Evolutionary conservation across 2,797 vertebrate species (phyloP), one percentile per base, ranked within the genome.

Genomic region (Megaceryle alcyon): DNA sequence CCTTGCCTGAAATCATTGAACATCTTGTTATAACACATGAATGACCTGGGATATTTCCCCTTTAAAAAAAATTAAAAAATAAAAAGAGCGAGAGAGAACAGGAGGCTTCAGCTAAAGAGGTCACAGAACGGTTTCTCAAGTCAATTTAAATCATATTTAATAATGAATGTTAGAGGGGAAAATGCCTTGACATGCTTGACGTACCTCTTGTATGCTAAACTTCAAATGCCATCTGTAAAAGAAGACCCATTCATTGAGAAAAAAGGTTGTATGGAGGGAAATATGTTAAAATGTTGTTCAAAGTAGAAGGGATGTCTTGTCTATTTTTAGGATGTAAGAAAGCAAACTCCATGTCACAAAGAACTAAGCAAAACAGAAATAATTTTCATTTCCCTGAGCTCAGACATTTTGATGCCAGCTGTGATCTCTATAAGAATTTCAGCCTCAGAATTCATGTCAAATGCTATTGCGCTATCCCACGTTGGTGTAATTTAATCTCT

Each of bases 321-420:
- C 68, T 90, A 66, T 69, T 92, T 96, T 95, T 79, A 87, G 60
- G 41, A 82, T 17, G 10, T 20, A 83, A 82, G 25, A 20, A 87
- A 94, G 64, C 26, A 51, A 92, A 78, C 51, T 75, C 54, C 26
- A 68, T 85, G 29, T 70, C 2, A 0, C 46, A 77, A 85, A 94
- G 57, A 77, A 54, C 49, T 70, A 66, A 92, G 77, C 26, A 92
- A 54, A 44, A n/a, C 37, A 90, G 95, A 81, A 96, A 88, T 77
- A n/a, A 65, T 86, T 75, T 82, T 94, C 20, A 6, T 71, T 96
- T 92, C 71, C 37, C 26, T 43, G 69, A 39, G 33, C 35, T 37
- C 92, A 93, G 83, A 77, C 1, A 0, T 86, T 94, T 87, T 90
- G 60, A 88, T 92, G 92, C 73, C 92, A 77, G 46, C 71, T 94